Evolutionary conservation across 1,140 invertebrate species (phyloP), one percentile per base, ranked within the genome.

Genomic region (Heterodera schachtii): DNA sequence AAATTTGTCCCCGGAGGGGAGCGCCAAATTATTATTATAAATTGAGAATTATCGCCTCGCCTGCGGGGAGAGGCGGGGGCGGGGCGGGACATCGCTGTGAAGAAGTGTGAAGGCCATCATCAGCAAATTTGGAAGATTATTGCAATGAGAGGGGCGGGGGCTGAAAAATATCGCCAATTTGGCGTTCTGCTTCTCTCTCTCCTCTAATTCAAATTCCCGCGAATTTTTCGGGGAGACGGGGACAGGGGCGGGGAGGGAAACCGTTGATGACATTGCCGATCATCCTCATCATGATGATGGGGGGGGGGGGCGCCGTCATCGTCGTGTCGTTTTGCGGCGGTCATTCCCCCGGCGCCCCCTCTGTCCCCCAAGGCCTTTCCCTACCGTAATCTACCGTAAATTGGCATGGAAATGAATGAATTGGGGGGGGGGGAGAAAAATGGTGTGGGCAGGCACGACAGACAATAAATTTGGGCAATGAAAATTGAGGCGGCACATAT

Each of bases 131-230:
- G 73, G 49, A 11, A 46, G 73, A 74, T 11, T 31, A 75, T 41
- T 44, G 31, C 49, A 44, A 41, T n/a, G 66, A 19, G 46, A 52
- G 64, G 64, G 43, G 64, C 11, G 43, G 44, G 44, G 31, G 69
- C 66, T 19, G 9, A 52, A 57, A 78, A 78, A 78, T 78, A 78
- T 60, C 69, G 76, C 76, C 76, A 78, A 78, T 78, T 78, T 78
- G 69, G 60, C 19, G 41, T 43, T 7, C 67, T 11, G 60, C 44
- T 11, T 16, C 19, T 77, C 31, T 31, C 31, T 31, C 31, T 31
- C 31, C 31, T 31, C 31, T 31, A 31, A 31, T 31, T 0, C 31
- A 31, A 60, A 77, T 77, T 77, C 75, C 67, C 75, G 44, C 44
- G 41, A 66, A 77, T 57, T 78, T 71, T 31, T 31, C 31, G 67